Base-by-base conservation (phyloP, 1,140 invertebrate genomes). In the Octopus sinensis region DNA sequence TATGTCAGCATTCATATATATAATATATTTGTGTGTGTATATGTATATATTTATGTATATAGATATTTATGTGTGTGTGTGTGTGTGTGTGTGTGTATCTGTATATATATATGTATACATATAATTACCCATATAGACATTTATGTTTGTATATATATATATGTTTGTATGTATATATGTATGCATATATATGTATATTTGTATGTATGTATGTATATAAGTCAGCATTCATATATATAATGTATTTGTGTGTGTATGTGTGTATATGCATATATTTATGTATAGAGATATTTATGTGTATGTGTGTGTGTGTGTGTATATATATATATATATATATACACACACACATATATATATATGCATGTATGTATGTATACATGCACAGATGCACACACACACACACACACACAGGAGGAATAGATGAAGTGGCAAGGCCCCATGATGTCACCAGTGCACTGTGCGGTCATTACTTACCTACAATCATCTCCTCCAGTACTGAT, bases 401-500 rank as follows among this genome's bases (percentile, higher is more conserved):
- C 56, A 62, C 17, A 62, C 56, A 62, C 56, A 62, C 56, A 7
- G 17, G 56, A 17, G 17, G 17, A 62, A 12, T 4, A 12, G 56
- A 12, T 62, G 0, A 17, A 12, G 4, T 62, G 9, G 56, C 4
- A 12, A 62, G 17, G 9, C 9, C 17, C 17, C 17, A 62, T 62
- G 9, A 62, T 17, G 17, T 62, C 17, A 12, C 9, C 17, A 17
- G 9, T 62, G 17, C 23, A 23, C 9, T 62, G 17, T 62, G 9
- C 56, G 9, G 9, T 62, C 56, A 62, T 62, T 12, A 81, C 86
- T 84, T 83, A 90, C 90, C 89, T 88, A 81, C 88, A 90, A 80
- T 90, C 90, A 84, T 90, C 89, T 68, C 90, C 90, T 78, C 90
- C 90, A 54, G 87, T 89, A 75, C 87, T 89, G 52, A 91, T 85